Conservation (phyloP, 2,888 invertebrate genomes). For the Parnassius mnemosyne region DNA sequence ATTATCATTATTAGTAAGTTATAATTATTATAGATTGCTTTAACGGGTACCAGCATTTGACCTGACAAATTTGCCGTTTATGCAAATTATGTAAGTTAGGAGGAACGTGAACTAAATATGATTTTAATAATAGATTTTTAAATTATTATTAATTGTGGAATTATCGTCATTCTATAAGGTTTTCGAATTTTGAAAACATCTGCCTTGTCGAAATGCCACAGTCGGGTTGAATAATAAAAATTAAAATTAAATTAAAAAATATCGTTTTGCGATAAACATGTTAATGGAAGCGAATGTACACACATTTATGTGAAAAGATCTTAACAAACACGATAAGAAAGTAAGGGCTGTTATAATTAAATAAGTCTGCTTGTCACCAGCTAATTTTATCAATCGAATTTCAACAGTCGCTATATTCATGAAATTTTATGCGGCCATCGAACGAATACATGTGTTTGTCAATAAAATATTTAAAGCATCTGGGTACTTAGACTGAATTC, state of each 20-base stretch:
- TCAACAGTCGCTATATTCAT: slow-evolving; percentile 32
- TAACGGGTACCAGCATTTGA: no score
- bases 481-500: slow-evolving; percentile 11
- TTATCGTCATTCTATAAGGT: not conserved
- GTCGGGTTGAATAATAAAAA: slow-evolving; percentile 10
- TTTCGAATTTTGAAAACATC: not conserved
- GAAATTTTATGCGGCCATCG: slow-evolving; percentile 29
- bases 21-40: no score
- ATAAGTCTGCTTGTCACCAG: slow-evolving; percentile 30
- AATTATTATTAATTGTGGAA: not conserved
- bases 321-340: slow-evolving; percentile 45
- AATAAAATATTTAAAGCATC: slow-evolving; percentile 26
- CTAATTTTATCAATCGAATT: slow-evolving; percentile 31
- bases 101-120: no score
- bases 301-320: slow-evolving; percentile 47
- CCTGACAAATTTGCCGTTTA: no score
- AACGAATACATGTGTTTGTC: slow-evolving; percentile 27
- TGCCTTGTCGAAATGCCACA: not conserved
- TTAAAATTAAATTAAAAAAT: slow-evolving; percentile 25
- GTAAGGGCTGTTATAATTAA: slow-evolving; percentile 42
- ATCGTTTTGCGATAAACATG: slow-evolving; percentile 35
- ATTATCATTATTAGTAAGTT: no score
- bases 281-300: slow-evolving; percentile 53
- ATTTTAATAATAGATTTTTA: not conserved
- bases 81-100: no score